Percentiles rank a stretch among this genome's conserved stretches.
phyloP scores from a whole-genome alignment of 92 coral and sea anemone genomes.

The Siderastrea siderea region DNA sequence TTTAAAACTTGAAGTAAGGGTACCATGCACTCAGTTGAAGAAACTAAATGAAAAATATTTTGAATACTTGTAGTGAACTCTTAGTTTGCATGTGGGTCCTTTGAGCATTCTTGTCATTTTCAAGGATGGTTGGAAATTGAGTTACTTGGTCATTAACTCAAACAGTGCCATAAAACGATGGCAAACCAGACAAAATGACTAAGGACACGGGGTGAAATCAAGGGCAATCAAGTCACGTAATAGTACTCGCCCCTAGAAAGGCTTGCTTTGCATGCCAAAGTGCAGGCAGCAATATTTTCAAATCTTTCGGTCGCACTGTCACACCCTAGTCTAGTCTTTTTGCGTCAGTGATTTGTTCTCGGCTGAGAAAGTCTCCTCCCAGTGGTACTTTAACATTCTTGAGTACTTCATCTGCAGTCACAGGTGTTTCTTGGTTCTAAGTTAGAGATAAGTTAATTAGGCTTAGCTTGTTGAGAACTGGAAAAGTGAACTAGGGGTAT shows the following conservation, averaged over 20 bases:
- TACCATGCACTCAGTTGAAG: slow-evolving; percentile 22
- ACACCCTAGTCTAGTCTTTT: slow-evolving; percentile 75
- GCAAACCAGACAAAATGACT: too few relatives aligned
- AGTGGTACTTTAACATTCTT: slow-evolving; percentile 64
- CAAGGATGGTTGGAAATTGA: slow-evolving; percentile 10
- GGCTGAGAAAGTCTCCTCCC: slow-evolving; percentile 68
- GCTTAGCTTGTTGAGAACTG: too few relatives aligned
- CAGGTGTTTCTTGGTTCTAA: slow-evolving; percentile 26
- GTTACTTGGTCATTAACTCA: slow-evolving; percentile 23
- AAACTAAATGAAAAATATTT: slow-evolving; percentile 4
- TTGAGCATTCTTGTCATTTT: slow-evolving; percentile 22
- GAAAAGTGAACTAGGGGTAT: too few relatives aligned
- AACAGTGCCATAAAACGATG: too few relatives aligned
- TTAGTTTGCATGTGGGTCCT: too few relatives aligned
- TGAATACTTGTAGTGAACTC: slow-evolving; percentile 10
- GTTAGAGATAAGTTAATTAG: too few relatives aligned
- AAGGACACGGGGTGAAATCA: slow-evolving; percentile 20
- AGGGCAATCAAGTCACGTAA: slow-evolving; percentile 4
- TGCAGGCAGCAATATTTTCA: slow-evolving; percentile 72
- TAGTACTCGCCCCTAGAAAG: slow-evolving; percentile 67
- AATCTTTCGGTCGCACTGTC: slow-evolving; percentile 58
- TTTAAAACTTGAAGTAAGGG: slow-evolving; percentile 33
- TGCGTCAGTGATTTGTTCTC: slow-evolving; percentile 76
- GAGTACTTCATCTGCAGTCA: slow-evolving; percentile 22
- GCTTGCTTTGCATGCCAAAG: slow-evolving; percentile 77